Percentiles rank a stretch among this genome's conserved stretches.
phyloP scores from a whole-genome alignment of 2,888 invertebrate genomes.

The Drosophila mulleri region DNA sequence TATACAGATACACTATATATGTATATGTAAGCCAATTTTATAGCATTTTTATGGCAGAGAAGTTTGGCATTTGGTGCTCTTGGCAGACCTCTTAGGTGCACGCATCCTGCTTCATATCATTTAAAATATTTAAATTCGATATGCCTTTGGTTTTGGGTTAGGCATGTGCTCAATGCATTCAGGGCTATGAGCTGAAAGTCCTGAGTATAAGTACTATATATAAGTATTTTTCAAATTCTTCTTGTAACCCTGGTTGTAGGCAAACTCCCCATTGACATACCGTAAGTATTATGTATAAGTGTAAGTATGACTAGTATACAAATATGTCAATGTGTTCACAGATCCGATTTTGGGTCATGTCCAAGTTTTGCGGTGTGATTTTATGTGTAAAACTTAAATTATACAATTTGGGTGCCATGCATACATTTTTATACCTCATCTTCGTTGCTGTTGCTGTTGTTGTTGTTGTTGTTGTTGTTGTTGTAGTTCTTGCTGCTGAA shows the following conservation, averaged over 20 bases:
- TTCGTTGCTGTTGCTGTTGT: constrained; percentile 15
- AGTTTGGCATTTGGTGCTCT: constrained; percentile 56
- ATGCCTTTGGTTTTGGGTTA: constrained; percentile 19
- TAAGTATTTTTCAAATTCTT: not conserved
- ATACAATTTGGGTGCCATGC: constrained; percentile 77
- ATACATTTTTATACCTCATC: constrained; percentile 64
- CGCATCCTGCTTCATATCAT: constrained; percentile 22
- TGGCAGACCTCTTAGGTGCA: constrained; percentile 2
- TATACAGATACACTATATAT: constrained; percentile 38
- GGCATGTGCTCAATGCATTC: not conserved
- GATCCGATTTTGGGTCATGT: constrained; percentile 41
- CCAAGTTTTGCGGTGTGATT: constrained; percentile 76
- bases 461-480: constrained; percentile 1
- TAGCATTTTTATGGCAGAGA: constrained; percentile 72
- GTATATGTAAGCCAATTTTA: constrained; percentile 72
- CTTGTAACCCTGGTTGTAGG: constrained; percentile 31
- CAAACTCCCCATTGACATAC: constrained; percentile 21
- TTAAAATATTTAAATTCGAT: constrained; percentile 77
- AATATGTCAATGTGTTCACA: constrained; percentile 3
- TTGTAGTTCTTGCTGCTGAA: constrained; percentile 44
- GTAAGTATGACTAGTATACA: constrained; percentile 4
- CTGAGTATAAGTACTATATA: not conserved
- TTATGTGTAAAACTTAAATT: constrained; percentile 81
- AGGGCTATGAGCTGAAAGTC: constrained; percentile 26
- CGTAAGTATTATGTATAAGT: constrained; percentile 17